A percentile compares a stretch with the other conserved stretches of the same genome.
Conservation (phyloP, 1,140 invertebrate species). For the Laupala kohalensis region DNA sequence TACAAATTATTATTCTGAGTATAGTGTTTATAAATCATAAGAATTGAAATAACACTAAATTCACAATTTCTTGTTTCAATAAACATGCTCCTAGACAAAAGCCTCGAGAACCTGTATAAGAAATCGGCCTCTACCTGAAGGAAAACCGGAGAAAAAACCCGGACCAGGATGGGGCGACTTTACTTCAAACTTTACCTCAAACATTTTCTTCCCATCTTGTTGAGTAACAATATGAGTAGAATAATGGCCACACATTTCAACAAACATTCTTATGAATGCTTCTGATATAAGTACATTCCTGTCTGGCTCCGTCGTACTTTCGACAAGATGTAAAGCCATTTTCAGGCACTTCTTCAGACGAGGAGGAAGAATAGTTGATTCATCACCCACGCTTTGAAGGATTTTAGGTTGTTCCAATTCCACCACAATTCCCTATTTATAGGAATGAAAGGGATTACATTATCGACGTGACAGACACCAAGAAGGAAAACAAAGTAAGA, state of each 20-base stretch:
- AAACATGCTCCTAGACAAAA: too few relatives aligned
- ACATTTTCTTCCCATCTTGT: slow-evolving; percentile 32
- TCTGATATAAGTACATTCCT: slow-evolving; percentile 50
- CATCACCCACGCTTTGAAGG: slow-evolving; percentile 42
- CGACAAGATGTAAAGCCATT: slow-evolving; percentile 45
- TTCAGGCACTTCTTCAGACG: slow-evolving; percentile 42
- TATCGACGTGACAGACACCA: slow-evolving; percentile 21
- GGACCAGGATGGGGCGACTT: slow-evolving; percentile 10
- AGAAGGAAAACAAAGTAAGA: too few relatives aligned
- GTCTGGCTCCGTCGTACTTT: slow-evolving; percentile 24
- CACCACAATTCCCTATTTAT: slow-evolving; percentile 41
- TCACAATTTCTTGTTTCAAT: too few relatives aligned
- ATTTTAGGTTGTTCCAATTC: slow-evolving; percentile 45
- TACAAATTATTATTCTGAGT: too few relatives aligned
- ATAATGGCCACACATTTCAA: slow-evolving; percentile 48
- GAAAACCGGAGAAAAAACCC: too few relatives aligned
- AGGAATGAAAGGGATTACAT: too few relatives aligned
- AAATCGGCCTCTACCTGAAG: too few relatives aligned
- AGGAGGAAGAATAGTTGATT: slow-evolving; percentile 45
- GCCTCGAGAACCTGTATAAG: too few relatives aligned
- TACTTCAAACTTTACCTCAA: slow-evolving; percentile 31
- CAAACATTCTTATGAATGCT: slow-evolving; percentile 51
- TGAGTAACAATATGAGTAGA: slow-evolving; percentile 34
- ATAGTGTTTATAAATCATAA: too few relatives aligned
- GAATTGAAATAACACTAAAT: too few relatives aligned